phyloP scores from a whole-genome alignment of 1,140 invertebrate genomes.

The Matsumurasca onukii region DNA sequence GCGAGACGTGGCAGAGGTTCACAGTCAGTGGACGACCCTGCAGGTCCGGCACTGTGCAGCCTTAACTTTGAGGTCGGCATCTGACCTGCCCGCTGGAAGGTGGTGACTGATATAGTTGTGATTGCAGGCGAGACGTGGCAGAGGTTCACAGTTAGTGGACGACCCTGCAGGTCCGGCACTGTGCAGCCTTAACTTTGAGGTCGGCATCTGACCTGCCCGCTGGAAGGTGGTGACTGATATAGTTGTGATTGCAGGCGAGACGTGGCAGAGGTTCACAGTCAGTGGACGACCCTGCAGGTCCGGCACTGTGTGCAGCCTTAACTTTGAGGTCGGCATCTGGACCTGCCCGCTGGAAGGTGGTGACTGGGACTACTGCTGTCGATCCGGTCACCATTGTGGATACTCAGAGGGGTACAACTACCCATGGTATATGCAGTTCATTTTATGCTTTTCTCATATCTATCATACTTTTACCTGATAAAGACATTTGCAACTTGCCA shows the following conservation, averaged over 20 bases:
- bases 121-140: slow-evolving; percentile 58
- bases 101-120: background rate
- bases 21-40: slow-evolving; percentile 77
- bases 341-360: slow-evolving; percentile 72
- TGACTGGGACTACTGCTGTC: slow-evolving; percentile 79
- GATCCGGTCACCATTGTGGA: slow-evolving; percentile 76
- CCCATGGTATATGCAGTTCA: slow-evolving; percentile 71
- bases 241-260: slow-evolving; percentile 28
- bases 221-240: no score
- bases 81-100: slow-evolving; percentile 75
- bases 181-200: slow-evolving; percentile 63
- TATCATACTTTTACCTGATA: no score
- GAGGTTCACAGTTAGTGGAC: slow-evolving; percentile 73
- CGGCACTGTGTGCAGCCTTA: slow-evolving; percentile 67
- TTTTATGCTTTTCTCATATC: no score
- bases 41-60: slow-evolving; percentile 60
- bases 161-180: slow-evolving; percentile 69
- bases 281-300: slow-evolving; percentile 72
- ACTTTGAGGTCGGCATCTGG: slow-evolving; percentile 72
- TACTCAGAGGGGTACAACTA: slow-evolving; percentile 74
- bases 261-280: slow-evolving; percentile 74
- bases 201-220: slow-evolving; percentile 78
- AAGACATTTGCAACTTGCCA: no score
- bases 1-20: slow-evolving; percentile 64
- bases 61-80: slow-evolving; percentile 70